Conservation (phyloP, 1,140 invertebrate species). For the Grapholita molesta region DNA sequence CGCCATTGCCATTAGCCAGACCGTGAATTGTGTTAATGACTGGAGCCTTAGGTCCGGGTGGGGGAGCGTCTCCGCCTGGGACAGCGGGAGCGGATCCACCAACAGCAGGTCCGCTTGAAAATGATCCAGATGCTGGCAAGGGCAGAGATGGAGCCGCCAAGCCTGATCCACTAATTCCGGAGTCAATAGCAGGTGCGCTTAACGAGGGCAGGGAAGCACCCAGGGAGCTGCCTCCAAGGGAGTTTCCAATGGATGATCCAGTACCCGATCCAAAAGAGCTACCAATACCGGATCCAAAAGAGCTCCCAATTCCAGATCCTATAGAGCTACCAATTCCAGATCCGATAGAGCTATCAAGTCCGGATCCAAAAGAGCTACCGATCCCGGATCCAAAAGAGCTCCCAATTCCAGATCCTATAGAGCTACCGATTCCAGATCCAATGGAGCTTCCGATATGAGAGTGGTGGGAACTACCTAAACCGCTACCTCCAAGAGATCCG, state of each 20-base stretch:
- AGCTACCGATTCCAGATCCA: background rate
- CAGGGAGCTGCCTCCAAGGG: background rate
- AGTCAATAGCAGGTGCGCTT: background rate
- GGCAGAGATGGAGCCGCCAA: background rate
- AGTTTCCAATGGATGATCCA: too few relatives aligned
- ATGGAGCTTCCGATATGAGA: background rate
- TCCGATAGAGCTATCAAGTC: background rate
- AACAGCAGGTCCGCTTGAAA: background rate
- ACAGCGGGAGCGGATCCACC: slow-evolving; percentile 14
- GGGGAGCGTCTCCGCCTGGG: slow-evolving; percentile 36
- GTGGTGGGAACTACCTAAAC: background rate
- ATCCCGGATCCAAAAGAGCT: background rate
- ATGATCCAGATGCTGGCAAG: background rate
- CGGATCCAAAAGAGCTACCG: too few relatives aligned
- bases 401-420: background rate
- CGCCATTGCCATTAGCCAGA: slow-evolving; percentile 61
- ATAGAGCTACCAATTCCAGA: background rate
- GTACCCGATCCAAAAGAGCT: background rate
- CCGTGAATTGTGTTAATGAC: slow-evolving; percentile 65
- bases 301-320: background rate
- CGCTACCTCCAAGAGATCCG: background rate
- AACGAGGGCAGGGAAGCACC: background rate
- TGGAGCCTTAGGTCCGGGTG: slow-evolving; percentile 54
- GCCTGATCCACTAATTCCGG: background rate
- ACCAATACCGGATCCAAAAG: background rate